Base-by-base conservation (phyloP, 2,113 vertebrate species). In the Aleadryas rufinucha region DNA sequence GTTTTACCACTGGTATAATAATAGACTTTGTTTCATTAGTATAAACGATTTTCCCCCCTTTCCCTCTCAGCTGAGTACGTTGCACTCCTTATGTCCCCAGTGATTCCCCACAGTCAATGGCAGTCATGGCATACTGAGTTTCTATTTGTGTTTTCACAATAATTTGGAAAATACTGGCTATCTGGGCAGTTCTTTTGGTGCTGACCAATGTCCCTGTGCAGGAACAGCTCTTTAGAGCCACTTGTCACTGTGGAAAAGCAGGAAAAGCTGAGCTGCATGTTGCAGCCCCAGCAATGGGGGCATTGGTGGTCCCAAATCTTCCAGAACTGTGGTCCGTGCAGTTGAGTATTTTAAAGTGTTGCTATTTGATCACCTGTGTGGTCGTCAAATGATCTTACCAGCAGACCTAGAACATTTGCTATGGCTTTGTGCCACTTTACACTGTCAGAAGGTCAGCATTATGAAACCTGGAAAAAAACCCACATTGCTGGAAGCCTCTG, bases 11-110 rank as follows among this genome's bases (percentile, higher is more conserved):
- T 87, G 68, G 37, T 82, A 42, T 71, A 82, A 79, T 87, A 93
- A 94, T n/a, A 82, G 93, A 49, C 70, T 93, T 91, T 94, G 53
- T 71, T 96, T 90, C 90, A 87, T 95, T 91, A 94, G 61, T 87
- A 85, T 61, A 94, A 94, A 91, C 14, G 7, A 87, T 93, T 91
- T 66, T 2, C 15, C 68, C 57, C 63, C 18, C 16, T 27, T 42
- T 52, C n/a, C 28, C 47, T 84, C 68, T 50, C 50, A 35, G 45
- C 66, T 88, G 82, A 79, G 87, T 56, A 26, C 0, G 0, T 10
- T 78, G 35, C 1, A 7, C 74, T 95, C 80, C 59, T 45, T 33
- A 30, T 0, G 0, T 81, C 76, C 60, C 69, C 76, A 64, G 56
- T 60, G 86, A 68, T 22, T 89, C 69, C 76, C 33, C 31, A 9